These are phyloP conservation scores for Cerastis rubricosa DNA, from an alignment of 2,888 invertebrate species.

Conservation along the genomic window DNA sequence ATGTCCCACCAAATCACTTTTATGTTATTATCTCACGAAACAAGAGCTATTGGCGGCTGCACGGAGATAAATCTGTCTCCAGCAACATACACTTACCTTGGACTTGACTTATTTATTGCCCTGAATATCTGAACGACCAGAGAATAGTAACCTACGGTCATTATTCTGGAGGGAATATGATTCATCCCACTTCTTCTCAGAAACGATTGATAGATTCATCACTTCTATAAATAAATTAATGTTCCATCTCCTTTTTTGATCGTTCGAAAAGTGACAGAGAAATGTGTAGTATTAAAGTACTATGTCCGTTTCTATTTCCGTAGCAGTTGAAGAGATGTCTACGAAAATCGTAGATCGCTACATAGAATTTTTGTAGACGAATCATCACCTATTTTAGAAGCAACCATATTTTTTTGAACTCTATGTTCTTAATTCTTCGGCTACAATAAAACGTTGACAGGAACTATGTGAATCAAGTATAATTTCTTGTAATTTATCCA, in stretches of 20 bases:
- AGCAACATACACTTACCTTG: conserved; percentile 69
- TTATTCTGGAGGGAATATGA: conserved; percentile 63
- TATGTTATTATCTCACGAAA: conserved; percentile 65
- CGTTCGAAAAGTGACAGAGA: conserved; percentile 39
- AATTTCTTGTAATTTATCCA: conserved; percentile 32
- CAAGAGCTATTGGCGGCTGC: conserved; percentile 50
- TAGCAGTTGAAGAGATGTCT: neutral
- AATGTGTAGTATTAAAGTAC: conserved; percentile 14
- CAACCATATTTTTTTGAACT: neutral
- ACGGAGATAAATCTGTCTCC: conserved; percentile 64
- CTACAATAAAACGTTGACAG: neutral
- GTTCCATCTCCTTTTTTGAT: conserved; percentile 28
- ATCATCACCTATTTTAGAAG: neutral
- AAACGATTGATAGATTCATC: conserved; percentile 63
- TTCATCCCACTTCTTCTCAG: conserved; percentile 55
- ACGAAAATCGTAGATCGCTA: neutral
- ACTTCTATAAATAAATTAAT: conserved; percentile 48
- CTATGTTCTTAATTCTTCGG: neutral
- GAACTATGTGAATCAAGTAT: neutral
- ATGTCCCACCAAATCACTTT: conserved; percentile 63
- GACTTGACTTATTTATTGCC: conserved; percentile 77
- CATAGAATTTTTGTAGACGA: conserved; percentile 9
- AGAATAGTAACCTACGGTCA: conserved; percentile 50
- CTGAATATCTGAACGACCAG: conserved; percentile 68
- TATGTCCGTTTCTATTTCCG: conserved; percentile 40